These are phyloP conservation scores for Apocrypta bakeri DNA, from an alignment of 1,140 invertebrate species.

Conservation along the genomic window DNA sequence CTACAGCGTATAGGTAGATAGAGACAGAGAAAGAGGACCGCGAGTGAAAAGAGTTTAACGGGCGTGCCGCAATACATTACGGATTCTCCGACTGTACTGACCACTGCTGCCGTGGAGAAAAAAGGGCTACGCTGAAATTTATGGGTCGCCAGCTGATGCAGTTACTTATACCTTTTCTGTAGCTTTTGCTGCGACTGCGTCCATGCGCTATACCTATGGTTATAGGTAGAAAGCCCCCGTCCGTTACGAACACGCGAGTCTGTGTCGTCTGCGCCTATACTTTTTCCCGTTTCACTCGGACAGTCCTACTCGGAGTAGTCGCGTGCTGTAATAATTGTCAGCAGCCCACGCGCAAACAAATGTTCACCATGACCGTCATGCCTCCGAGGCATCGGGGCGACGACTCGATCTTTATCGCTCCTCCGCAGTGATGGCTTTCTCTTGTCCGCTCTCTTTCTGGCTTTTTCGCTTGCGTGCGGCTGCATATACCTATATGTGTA, in stretches of 20 bases:
- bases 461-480: not conserved
- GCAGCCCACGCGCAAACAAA: not conserved
- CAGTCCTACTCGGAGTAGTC: not conserved
- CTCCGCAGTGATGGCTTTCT: not conserved
- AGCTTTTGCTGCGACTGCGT: not conserved
- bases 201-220: not conserved
- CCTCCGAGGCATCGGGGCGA: not conserved
- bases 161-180: not conserved
- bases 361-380: not conserved
- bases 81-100: conserved; percentile 1
- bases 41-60: conserved; percentile 13
- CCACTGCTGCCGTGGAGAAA: not conserved
- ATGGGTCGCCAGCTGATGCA: conserved; percentile 15
- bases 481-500: not conserved
- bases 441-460: not conserved
- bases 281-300: not conserved
- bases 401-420: not conserved
- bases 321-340: not conserved
- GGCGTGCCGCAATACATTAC: conserved; percentile 5
- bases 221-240: no score
- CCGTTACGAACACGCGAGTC: not conserved
- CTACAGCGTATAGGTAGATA: no score
- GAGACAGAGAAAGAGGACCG: not conserved
- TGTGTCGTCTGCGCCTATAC: not conserved
- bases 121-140: conserved; percentile 11